Conservation (phyloP, 2,797 vertebrate species). For the Bryconaethiops microstoma region DNA sequence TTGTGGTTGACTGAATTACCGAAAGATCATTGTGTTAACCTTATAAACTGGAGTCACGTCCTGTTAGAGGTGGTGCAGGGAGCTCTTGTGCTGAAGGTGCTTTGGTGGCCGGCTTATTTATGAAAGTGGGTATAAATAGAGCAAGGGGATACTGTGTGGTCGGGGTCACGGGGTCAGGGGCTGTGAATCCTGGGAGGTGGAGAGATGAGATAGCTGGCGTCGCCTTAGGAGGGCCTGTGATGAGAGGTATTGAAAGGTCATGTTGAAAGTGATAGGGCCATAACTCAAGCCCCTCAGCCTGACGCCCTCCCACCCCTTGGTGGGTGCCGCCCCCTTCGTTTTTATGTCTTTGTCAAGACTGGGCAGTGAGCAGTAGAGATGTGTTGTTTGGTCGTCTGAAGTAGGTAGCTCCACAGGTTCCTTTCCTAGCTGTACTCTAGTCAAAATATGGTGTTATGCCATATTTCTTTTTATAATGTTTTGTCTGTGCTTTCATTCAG, state of each 20-base stretch:
- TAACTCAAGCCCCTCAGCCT: constrained; percentile 55
- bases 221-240: constrained; percentile 56
- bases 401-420: neutral
- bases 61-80: constrained; percentile 33
- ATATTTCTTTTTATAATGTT: neutral
- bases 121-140: constrained; percentile 64
- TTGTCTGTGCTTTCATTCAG: neutral
- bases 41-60: constrained; percentile 25
- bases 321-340: constrained; percentile 28
- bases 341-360: constrained; percentile 58
- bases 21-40: constrained; percentile 7
- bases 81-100: constrained; percentile 42
- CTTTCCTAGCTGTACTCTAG: constrained; percentile 5
- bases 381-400: constrained; percentile 20
- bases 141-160: constrained; percentile 58
- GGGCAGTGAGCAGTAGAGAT: constrained; percentile 31
- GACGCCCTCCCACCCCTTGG: constrained; percentile 34
- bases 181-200: constrained; percentile 59
- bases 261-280: constrained; percentile 59
- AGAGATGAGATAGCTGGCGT: constrained; percentile 60
- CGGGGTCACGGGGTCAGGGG: constrained; percentile 51
- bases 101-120: constrained; percentile 60
- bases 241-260: constrained; percentile 65
- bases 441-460: neutral
- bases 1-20: neutral